A percentile compares a stretch with the other conserved stretches of the same genome.
These are phyloP conservation scores for Limnodromus scolopaceus DNA, from an alignment of 2,797 vertebrate species.

Conservation along the genomic window DNA sequence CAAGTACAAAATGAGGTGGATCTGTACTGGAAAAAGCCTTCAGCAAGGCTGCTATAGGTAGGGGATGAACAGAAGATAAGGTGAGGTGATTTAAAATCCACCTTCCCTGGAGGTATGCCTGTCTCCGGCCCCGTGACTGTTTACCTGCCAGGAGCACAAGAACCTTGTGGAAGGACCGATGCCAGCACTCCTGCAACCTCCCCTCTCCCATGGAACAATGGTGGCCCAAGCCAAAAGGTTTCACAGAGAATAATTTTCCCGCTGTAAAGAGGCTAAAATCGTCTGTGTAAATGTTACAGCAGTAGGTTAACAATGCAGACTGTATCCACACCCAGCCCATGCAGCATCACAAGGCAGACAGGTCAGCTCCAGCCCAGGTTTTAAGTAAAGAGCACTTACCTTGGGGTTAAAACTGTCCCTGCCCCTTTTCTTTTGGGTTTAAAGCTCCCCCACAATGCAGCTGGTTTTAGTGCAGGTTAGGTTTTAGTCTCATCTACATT, in stretches of 20 bases:
- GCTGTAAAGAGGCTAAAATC: neutral
- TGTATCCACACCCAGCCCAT: neutral
- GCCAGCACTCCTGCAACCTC: neutral
- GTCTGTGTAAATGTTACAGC: neutral
- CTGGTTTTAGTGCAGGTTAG: neutral
- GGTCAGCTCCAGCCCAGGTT: conserved; percentile 2
- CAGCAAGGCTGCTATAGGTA: neutral
- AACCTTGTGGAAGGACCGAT: neutral
- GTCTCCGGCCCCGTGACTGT: neutral
- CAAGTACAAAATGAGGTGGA: neutral
- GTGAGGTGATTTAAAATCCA: neutral
- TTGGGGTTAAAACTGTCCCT: neutral
- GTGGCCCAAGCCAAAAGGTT: neutral
- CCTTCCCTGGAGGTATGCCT: neutral
- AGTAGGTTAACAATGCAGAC: neutral
- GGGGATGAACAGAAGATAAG: neutral
- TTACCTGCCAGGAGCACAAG: neutral
- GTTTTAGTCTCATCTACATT: neutral
- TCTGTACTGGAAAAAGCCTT: neutral
- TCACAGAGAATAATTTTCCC: neutral
- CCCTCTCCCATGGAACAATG: neutral
- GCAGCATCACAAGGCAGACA: neutral
- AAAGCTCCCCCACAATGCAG: neutral
- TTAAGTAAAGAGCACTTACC: neutral
- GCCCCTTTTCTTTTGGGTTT: neutral